A percentile compares a stretch with the other conserved stretches of the same genome.
Conservation (phyloP, 2,113 vertebrate species). For the Sapajus apella region DNA sequence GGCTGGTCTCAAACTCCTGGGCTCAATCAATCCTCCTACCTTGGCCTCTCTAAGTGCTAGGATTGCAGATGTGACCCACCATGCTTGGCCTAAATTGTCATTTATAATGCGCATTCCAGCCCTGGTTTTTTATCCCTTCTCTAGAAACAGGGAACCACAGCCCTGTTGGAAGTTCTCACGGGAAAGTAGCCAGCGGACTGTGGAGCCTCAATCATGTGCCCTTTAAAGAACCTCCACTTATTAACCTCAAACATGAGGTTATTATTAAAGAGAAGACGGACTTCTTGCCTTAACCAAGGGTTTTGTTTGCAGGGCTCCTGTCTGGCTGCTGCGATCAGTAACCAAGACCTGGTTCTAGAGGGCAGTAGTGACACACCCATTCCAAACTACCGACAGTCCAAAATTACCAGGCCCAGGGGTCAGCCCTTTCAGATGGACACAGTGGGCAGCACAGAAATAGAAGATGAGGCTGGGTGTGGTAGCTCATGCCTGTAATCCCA, state of each 20-base stretch:
- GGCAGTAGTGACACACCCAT: neutral
- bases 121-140: neutral
- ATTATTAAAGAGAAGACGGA: neutral
- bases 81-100: too few relatives aligned
- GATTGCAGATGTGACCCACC: too few relatives aligned
- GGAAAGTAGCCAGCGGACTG: neutral
- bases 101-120: too few relatives aligned
- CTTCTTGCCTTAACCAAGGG: rapidly evolving
- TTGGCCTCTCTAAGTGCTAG: too few relatives aligned
- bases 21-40: too few relatives aligned
- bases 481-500: too few relatives aligned
- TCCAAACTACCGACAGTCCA: neutral
- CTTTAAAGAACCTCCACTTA: neutral
- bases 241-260: neutral
- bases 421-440: neutral
- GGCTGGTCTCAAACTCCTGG: too few relatives aligned
- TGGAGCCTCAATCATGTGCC: rapidly evolving
- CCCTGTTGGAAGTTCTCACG: too few relatives aligned
- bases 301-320: too few relatives aligned
- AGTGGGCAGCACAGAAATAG: rapidly evolving
- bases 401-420: neutral
- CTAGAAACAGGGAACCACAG: neutral
- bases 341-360: neutral
- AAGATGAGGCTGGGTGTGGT: too few relatives aligned
- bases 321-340: neutral